A percentile compares a stretch with the other conserved stretches of the same genome.
These are phyloP conservation scores for Passer montanus DNA, from an alignment of 2,113 vertebrate species.

Conservation along the genomic window DNA sequence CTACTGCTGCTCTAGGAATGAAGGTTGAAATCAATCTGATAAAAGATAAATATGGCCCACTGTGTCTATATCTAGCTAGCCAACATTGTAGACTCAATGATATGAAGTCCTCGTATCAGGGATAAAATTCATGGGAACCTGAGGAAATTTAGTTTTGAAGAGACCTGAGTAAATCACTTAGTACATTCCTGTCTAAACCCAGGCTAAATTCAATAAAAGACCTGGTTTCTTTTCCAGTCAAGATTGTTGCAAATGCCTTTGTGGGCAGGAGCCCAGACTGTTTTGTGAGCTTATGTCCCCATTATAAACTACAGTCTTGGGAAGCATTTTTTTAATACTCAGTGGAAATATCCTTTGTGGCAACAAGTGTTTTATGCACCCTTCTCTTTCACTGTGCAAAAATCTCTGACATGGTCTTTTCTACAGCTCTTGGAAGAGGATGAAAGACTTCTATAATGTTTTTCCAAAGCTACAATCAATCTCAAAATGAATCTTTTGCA, in stretches of 20 bases:
- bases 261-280: background rate
- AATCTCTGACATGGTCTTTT: background rate
- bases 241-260: background rate
- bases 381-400: background rate
- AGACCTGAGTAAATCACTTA: background rate
- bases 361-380: background rate
- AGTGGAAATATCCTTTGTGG: background rate
- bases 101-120: background rate
- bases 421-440: background rate
- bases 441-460: background rate
- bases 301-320: background rate
- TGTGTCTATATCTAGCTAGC: accelerated
- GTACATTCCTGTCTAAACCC: background rate
- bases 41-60: background rate
- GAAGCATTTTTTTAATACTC: background rate
- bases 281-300: background rate
- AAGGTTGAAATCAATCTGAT: background rate
- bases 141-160: background rate
- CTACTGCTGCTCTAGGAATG: background rate
- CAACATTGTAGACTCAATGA: background rate
- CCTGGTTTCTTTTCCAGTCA: background rate
- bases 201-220: background rate
- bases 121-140: background rate
- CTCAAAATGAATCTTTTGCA: background rate
- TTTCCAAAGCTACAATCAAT: background rate